Evolutionary conservation across 2,888 invertebrate species (phyloP).

Genomic region (Abscondita cerata): DNA sequence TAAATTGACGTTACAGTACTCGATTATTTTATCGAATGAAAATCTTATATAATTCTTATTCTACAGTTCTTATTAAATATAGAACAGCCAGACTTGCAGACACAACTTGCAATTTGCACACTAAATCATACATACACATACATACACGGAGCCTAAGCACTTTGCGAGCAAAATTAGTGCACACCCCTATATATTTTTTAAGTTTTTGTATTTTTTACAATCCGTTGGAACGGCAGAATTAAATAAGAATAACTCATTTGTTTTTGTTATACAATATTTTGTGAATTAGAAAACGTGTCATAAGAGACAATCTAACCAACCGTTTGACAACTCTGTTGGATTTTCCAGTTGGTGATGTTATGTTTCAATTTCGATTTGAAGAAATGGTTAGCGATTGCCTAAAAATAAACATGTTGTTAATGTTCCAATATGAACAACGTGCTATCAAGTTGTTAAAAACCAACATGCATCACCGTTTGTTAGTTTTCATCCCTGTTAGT

Average conservation of each 20-base stretch:
- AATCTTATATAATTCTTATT: slow-evolving; percentile 34
- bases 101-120: slow-evolving; percentile 44
- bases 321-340: slow-evolving; percentile 33
- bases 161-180: slow-evolving; percentile 37
- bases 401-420: slow-evolving; percentile 50
- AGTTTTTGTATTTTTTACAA: slow-evolving; percentile 35
- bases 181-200: slow-evolving; percentile 36
- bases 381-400: slow-evolving; percentile 57
- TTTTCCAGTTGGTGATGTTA: slow-evolving; percentile 50
- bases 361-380: slow-evolving; percentile 39
- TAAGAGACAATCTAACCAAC: slow-evolving; percentile 36
- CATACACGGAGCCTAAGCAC: slow-evolving; percentile 38
- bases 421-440: slow-evolving; percentile 28
- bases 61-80: slow-evolving; percentile 51
- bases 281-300: slow-evolving; percentile 35
- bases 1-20: slow-evolving; percentile 35
- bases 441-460: slow-evolving; percentile 25
- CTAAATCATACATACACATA: slow-evolving; percentile 35
- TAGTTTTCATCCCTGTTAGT: slow-evolving; percentile 40
- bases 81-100: slow-evolving; percentile 57
- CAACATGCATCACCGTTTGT: slow-evolving; percentile 41
- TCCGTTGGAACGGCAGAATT: slow-evolving; percentile 32
- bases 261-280: slow-evolving; percentile 24
- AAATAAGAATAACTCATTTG: slow-evolving; percentile 34
- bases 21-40: slow-evolving; percentile 41